A percentile compares a stretch with the other conserved stretches of the same genome.
These are phyloP conservation scores for Pelosia muscerda DNA, from an alignment of 2,888 invertebrate genomes.

Conservation along the genomic window DNA sequence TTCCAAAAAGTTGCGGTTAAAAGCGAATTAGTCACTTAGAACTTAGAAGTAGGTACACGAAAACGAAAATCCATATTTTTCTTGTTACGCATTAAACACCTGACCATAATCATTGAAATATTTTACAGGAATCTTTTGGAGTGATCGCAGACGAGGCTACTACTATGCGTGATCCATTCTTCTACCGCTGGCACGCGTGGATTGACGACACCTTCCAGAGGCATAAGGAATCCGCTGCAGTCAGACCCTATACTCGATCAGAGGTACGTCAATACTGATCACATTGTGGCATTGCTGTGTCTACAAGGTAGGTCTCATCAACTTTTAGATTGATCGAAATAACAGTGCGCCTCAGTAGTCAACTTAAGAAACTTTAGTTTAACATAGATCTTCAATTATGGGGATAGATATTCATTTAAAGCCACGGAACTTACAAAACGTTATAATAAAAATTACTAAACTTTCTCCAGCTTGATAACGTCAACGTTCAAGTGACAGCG, in stretches of 20 bases:
- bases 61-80: too few species aligned
- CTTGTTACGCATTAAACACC: neutral
- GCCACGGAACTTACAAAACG: too few species aligned
- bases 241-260: conserved; percentile 73
- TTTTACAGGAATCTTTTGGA: conserved; percentile 90
- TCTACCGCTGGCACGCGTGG: conserved; percentile 94
- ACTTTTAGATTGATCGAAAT: too few species aligned
- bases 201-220: conserved; percentile 91
- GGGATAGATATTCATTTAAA: too few species aligned
- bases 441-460: neutral
- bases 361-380: too few species aligned
- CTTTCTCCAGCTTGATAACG: conserved; percentile 85
- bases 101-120: neutral
- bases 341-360: too few species aligned
- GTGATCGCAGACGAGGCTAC: conserved; percentile 94
- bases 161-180: conserved; percentile 95
- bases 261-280: conserved; percentile 59
- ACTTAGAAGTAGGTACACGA: too few species aligned
- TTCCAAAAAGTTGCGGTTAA: too few species aligned
- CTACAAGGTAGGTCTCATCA: too few species aligned
- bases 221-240: conserved; percentile 86
- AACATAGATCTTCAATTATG: too few species aligned
- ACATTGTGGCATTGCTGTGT: neutral
- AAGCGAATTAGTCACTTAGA: neutral
- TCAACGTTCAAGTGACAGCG: conserved; percentile 85